phyloP scores from a whole-genome alignment of 2,888 invertebrate genomes.

The Sepioteuthis lessoniana region DNA sequence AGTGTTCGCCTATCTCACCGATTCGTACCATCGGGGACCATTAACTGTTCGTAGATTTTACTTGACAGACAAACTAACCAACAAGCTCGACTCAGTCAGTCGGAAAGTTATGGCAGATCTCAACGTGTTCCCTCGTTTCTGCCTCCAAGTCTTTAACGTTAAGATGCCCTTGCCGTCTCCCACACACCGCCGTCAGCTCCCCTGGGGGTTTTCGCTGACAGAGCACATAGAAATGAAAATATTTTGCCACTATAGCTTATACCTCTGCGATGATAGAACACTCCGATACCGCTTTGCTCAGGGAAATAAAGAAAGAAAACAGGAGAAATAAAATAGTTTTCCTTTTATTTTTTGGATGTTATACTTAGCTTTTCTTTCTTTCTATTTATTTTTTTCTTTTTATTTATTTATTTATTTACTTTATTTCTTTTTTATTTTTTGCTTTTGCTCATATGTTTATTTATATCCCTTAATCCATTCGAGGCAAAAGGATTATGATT shows the following conservation, averaged over 20 bases:
- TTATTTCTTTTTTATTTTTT: not conserved
- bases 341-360: not conserved
- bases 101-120: slow-evolving; percentile 12
- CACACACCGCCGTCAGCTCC: not conserved
- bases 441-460: not conserved
- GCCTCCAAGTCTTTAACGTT: not conserved
- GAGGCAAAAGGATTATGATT: not conserved
- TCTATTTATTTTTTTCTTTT: too few relatives aligned
- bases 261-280: slow-evolving; percentile 9
- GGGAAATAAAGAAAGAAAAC: not conserved
- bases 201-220: slow-evolving; percentile 33
- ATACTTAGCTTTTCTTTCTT: too few relatives aligned
- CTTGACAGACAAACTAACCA: slow-evolving; percentile 9
- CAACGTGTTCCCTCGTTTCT: not conserved
- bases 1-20: not conserved
- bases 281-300: not conserved
- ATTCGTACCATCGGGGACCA: slow-evolving; percentile 4
- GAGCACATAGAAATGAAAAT: not conserved
- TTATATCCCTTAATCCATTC: not conserved
- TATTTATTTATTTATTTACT: not conserved
- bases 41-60: not conserved
- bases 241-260: not conserved
- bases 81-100: not conserved
- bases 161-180: not conserved
- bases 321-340: not conserved